Evolutionary conservation across 2,888 invertebrate species (phyloP), one percentile per base, ranked within the genome.

Genomic region (Polyploca ridens): DNA sequence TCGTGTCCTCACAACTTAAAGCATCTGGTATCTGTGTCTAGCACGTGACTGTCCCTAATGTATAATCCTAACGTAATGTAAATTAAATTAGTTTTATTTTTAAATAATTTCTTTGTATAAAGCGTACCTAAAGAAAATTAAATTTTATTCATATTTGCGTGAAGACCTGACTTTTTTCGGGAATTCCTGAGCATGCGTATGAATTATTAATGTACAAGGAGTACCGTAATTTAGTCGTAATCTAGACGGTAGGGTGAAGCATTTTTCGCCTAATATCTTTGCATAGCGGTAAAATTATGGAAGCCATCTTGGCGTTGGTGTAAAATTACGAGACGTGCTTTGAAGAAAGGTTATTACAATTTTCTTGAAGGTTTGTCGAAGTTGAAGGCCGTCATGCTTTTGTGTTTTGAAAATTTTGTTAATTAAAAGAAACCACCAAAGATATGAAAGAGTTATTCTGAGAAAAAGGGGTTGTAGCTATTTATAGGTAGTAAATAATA

Each of bases 201-300:
- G 54, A 54, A 54, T 54, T 54, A 54, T 54, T 54, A 19, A 54
- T 54, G 19, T 1, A 6, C 16, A 16, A 1, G 46, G 49, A 49
- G 49, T 10, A 54, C 19, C 3, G 54, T 19, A 19, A 49, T n/a
- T 19, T 19, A 19, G 10, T 6, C 6, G 19, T 10, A 19, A 54
- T 54, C 7, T 35, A 27, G 27, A 27, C 16, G 3, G 6, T 16
- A 7, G 16, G 49, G 49, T 49, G 6, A 11, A 16, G 16, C 16
- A 7, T 16, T 10, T 10, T 54, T 54, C 19, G 19, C 19, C 10
- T 19, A 54, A 54, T 54, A 19, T 54, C 16, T 49, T 49, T 19
- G 19, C 54, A 54, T 54, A 16, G 10, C 54, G 8, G 54, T 19
- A 54, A 54, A 54, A 54, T 54, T 54, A 54, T 54, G 54, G 54